Evolutionary conservation across 1,140 invertebrate genomes (phyloP), one percentile per base, ranked within the genome.

Genomic region (Solenopsis invicta): DNA sequence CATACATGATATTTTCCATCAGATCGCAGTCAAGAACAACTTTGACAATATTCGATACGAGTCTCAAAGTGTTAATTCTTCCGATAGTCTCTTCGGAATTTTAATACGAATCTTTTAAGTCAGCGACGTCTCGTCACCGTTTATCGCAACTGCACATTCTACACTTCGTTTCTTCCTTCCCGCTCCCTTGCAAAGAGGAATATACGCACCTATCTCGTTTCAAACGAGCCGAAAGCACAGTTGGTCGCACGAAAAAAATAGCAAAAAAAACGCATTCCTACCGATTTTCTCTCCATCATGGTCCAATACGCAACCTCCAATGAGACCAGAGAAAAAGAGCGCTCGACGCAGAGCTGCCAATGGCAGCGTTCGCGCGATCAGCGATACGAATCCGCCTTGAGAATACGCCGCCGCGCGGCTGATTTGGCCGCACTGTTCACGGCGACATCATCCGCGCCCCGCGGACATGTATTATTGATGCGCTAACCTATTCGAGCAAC

Each of bases 391-490:
- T 16, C 34, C 13, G 8, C 37, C 12, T 13, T 61, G 29, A 77
- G 64, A 41, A 10, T 34, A 0, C 29, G 29, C 29, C 29, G 29
- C 29, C 29, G 29, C 29, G 18, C 18, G n/a, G 29, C 48, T n/a
- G 48, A 12, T 8, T 72, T 82, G 67, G 80, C 18, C 18, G 13
- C 9, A 34, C 54, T 82, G 80, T 56, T 41, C 37, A 8, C 78
- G 41, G 54, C 80, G 80, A 82, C 67, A 82, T 61, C 24, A 84
- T 84, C 80, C 80, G 80, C 69, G 69, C 69, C 69, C 54, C 45
- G 69, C 54, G 41, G 69, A 84, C 48, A 75, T 84, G 54, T 84
- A 84, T 84, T 84, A 84, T 84, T 84, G 80, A 84, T 84, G 69
- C 12, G 69, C n/a, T 84, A 84, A 84, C 80, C 80, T 84, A 84